These are phyloP conservation scores for Daktulosphaira vitifoliae DNA, from an alignment of 1,140 invertebrate genomes.

Conservation along the genomic window DNA sequence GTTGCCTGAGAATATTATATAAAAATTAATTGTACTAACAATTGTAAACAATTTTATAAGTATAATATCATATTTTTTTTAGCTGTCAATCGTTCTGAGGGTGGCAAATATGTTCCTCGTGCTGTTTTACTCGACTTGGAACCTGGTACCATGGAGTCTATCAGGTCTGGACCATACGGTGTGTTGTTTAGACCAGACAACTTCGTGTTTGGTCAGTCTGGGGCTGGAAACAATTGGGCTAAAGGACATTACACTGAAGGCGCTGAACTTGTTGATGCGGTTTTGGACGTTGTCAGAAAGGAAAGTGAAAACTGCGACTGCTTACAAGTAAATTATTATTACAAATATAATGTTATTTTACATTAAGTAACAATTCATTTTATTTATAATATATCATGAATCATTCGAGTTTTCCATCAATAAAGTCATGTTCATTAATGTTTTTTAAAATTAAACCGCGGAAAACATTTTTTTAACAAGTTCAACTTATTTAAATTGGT, in stretches of 20 bases:
- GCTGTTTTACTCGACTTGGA: conserved; percentile 68
- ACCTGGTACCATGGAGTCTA: conserved; percentile 66
- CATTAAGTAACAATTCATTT: too few species aligned
- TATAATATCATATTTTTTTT: background rate
- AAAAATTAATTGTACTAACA: too few species aligned
- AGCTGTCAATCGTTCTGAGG: conserved; percentile 29
- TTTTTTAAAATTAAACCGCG: too few species aligned
- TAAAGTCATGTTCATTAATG: too few species aligned
- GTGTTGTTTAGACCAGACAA: conserved; percentile 67
- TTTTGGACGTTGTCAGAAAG: conserved; percentile 68
- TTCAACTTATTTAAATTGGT: too few species aligned
- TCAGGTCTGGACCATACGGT: conserved; percentile 60
- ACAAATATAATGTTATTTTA: too few species aligned
- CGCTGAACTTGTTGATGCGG: conserved; percentile 66
- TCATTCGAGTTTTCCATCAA: too few species aligned
- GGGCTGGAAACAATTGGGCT: conserved; percentile 65
- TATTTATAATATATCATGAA: too few species aligned
- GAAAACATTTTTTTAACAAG: too few species aligned
- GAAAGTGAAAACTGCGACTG: conserved; percentile 66
- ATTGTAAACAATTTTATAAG: too few species aligned
- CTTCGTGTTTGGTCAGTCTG: conserved; percentile 59
- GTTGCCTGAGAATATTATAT: too few species aligned
- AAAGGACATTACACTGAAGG: conserved; percentile 74
- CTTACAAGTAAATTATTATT: conserved; percentile 47
- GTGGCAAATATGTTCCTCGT: conserved; percentile 45